Percentiles rank a stretch among this genome's conserved stretches.
phyloP scores from a whole-genome alignment of 2,113 vertebrate species.

The Rhinogobius similis region DNA sequence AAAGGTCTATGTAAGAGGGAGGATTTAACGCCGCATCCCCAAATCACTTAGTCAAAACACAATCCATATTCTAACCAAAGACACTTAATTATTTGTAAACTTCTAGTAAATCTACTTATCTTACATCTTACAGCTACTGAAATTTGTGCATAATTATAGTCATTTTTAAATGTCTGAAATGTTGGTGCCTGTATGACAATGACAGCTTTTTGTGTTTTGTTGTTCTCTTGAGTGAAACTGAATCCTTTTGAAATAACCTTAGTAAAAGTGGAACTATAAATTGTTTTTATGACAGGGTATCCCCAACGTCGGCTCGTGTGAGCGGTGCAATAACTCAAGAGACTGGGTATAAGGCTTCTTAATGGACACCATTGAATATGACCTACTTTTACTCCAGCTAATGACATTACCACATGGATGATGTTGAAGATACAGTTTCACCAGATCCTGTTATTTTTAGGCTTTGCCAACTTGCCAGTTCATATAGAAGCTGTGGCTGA shows the following conservation, averaged over 20 bases:
- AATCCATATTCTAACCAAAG: slow-evolving; percentile 49
- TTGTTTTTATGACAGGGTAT: slow-evolving; percentile 10
- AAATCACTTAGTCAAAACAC: slow-evolving; percentile 44
- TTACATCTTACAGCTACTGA: background rate
- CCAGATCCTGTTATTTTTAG: slow-evolving; percentile 41
- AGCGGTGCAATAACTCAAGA: slow-evolving; percentile 9
- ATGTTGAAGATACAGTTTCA: slow-evolving; percentile 46
- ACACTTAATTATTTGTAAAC: background rate
- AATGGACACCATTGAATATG: slow-evolving; percentile 45
- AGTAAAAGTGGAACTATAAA: slow-evolving; percentile 3
- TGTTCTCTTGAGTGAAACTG: background rate
- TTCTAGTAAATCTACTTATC: background rate
- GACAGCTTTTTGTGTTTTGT: background rate
- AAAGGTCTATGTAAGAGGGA: slow-evolving; percentile 15
- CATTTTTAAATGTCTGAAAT: background rate
- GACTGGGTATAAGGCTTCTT: slow-evolving; percentile 24
- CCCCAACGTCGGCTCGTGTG: background rate
- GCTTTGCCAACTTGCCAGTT: slow-evolving; percentile 38
- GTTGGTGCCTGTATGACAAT: slow-evolving; percentile 1
- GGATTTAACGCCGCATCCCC: slow-evolving; percentile 23
- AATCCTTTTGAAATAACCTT: background rate
- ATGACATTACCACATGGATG: slow-evolving; percentile 61
- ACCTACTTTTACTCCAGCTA: slow-evolving; percentile 60
- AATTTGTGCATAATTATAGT: background rate
- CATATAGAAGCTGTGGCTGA: slow-evolving; percentile 25